Conservation (phyloP, 23 tunicate species). For the Phallusia fumigata region DNA sequence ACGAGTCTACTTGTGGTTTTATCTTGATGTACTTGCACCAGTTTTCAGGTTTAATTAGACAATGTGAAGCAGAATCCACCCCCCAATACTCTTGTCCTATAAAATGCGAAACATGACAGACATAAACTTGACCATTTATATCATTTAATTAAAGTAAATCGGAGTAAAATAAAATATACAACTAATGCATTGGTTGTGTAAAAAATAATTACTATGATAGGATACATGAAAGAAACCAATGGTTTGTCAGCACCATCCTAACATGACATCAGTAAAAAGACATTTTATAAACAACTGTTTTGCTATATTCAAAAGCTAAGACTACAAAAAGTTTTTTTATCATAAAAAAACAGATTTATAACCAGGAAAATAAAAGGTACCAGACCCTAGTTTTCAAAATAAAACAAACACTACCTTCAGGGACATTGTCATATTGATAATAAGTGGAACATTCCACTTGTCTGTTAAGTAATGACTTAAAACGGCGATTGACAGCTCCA, state of each 20-base stretch:
- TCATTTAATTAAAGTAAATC: too few relatives aligned
- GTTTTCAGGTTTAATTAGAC: slow-evolving; percentile 76
- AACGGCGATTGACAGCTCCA: slow-evolving; percentile 81
- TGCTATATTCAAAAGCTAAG: too few relatives aligned
- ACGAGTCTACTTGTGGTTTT: slow-evolving; percentile 43
- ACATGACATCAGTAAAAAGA: background rate
- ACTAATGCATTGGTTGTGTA: too few relatives aligned
- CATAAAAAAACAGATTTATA: too few relatives aligned
- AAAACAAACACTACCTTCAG: slow-evolving; percentile 49
- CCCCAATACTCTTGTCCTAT: slow-evolving; percentile 91
- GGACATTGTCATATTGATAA: slow-evolving; percentile 72
- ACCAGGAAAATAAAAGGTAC: too few relatives aligned
- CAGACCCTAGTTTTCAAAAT: background rate
- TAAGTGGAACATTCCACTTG: slow-evolving; percentile 68
- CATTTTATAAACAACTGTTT: background rate
- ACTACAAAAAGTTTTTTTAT: too few relatives aligned
- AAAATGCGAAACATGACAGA: background rate
- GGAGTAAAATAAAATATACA: too few relatives aligned
- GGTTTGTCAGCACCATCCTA: background rate
- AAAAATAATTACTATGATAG: too few relatives aligned
- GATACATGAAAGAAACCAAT: too few relatives aligned
- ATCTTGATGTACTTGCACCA: slow-evolving; percentile 59
- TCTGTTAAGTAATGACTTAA: slow-evolving; percentile 58
- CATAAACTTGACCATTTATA: too few relatives aligned
- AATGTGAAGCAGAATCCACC: slow-evolving; percentile 55